Evolutionary conservation across 2,888 invertebrate genomes (phyloP), one percentile per base, ranked within the genome.

Genomic region (Crocallis elinguaria): DNA sequence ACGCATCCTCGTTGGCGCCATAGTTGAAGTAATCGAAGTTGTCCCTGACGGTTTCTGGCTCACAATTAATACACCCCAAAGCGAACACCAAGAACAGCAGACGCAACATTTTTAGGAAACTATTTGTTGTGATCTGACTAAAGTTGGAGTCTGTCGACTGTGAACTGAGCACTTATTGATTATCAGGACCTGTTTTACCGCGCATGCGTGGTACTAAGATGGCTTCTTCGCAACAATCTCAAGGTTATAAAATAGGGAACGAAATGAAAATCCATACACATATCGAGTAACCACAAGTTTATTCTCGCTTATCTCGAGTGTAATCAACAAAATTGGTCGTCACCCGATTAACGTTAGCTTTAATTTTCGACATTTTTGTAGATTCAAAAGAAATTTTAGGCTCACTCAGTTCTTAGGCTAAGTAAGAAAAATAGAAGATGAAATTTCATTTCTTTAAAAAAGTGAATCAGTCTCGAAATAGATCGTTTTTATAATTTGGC

Each of bases 21-120:
- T 88, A 90, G 66, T 80, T 88, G 60, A 88, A 89, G 71, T 90
- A 90, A 59, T 90, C 91, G 30, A 87, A 82, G 60, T 88, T 90
- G 25, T 89, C 91, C 44, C 91, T 69, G 21, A 91, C 90, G 13
- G 87, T 84, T 75, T 91, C 91, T 23, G 91, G 91, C 67, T 91
- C 91, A 69, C 89, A 83, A 49, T 76, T 62, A 6, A 86, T 74
- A 14, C 77, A 78, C 45, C 67, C 69, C 25, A 78, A 66, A 45
- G 69, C 68, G 49, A 73, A 71, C 49, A 78, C 49, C 14, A 86
- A 64, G 21, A 86, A 54, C 30, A 87, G 44, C 58, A 72, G 64
- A 51, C 72, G 66, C 69, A 84, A 73, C 88, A 88, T 90, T 79
- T 81, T 77, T 35, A 23, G 17, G 23, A 21, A 44, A 43, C 53